Percentiles rank a stretch among this genome's conserved stretches.
phyloP scores from a whole-genome alignment of 2,797 vertebrate species.

The Thaleichthys pacificus region DNA sequence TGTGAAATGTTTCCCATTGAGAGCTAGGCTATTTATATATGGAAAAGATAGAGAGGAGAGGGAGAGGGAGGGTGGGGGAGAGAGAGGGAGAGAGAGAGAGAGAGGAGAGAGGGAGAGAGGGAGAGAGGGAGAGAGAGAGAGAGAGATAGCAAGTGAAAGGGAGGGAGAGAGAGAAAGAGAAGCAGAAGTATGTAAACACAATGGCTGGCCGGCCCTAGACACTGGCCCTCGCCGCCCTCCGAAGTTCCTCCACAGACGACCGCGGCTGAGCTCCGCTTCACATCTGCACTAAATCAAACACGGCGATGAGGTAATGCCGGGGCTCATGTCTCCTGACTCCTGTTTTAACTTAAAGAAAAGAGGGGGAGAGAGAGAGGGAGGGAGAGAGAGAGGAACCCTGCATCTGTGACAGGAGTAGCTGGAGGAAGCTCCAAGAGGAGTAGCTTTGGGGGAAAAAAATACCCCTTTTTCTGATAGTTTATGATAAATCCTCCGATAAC shows the following conservation, averaged over 20 bases:
- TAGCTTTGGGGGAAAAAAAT: conserved; percentile 68
- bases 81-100: too few relatives aligned
- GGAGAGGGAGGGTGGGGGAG: conserved; percentile 42
- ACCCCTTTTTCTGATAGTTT: conserved; percentile 67
- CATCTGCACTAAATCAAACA: conserved; percentile 88
- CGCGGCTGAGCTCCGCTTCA: conserved; percentile 77
- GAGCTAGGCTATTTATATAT: conserved; percentile 21
- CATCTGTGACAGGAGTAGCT: conserved; percentile 69
- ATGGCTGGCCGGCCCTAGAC: conserved; percentile 74
- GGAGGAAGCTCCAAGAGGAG: conserved; percentile 67
- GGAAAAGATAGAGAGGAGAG: conserved; percentile 57
- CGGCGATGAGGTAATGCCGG: conserved; percentile 81
- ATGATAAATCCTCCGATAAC: conserved; percentile 74
- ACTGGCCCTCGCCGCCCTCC: conserved; percentile 64
- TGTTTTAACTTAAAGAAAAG: conserved; percentile 79
- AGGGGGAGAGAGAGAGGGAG: conserved; percentile 69
- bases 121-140: conserved; percentile 24
- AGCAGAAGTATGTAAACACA: conserved; percentile 77
- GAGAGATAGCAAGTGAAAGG: conserved; percentile 54
- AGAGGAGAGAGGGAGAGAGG: conserved; percentile 41
- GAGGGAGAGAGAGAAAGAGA: conserved; percentile 57
- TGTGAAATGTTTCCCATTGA: conserved; percentile 72
- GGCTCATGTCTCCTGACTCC: conserved; percentile 81
- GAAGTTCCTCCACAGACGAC: conserved; percentile 66
- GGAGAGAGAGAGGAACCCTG: conserved; percentile 30